Percentiles rank a stretch among this genome's conserved stretches.
phyloP scores from a whole-genome alignment of 2,888 invertebrate genomes.

The Frankliniella intonsa region DNA sequence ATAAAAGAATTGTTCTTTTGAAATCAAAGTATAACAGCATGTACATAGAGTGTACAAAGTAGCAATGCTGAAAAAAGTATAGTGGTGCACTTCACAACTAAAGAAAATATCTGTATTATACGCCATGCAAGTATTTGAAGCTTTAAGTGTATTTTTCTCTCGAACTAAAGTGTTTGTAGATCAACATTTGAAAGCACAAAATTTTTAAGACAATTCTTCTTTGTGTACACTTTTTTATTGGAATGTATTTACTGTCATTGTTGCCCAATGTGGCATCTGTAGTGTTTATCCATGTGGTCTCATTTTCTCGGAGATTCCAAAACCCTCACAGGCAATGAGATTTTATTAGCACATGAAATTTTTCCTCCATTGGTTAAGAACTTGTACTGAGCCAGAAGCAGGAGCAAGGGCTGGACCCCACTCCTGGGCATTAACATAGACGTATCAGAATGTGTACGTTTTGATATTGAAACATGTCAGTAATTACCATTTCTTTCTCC shows the following conservation, averaged over 20 bases:
- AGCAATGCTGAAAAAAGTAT: not conserved
- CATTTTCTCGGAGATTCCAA: not conserved
- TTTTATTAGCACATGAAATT: not conserved
- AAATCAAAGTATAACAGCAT: not conserved
- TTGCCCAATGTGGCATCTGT: not conserved
- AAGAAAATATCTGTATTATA: conserved; percentile 10
- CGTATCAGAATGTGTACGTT: not conserved
- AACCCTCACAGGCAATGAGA: not conserved
- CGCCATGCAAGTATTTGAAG: conserved; percentile 2
- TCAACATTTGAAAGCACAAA: conserved; percentile 5
- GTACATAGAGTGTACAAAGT: conserved; percentile 11
- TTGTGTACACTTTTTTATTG: conserved; percentile 21
- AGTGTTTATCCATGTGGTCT: not conserved
- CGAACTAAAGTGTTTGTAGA: not conserved
- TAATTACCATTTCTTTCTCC: not conserved
- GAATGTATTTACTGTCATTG: conserved; percentile 1
- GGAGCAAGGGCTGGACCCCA: conserved; percentile 9
- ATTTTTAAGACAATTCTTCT: conserved; percentile 12
- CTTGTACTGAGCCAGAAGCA: conserved; percentile 19
- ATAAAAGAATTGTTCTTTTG: not conserved
- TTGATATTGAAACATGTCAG: not conserved
- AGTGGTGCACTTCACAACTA: not conserved
- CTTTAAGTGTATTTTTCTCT: conserved; percentile 27
- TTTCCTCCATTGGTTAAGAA: not conserved
- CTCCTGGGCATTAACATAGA: not conserved